Percentiles rank a stretch among this genome's conserved stretches.
phyloP scores from a whole-genome alignment of 2,113 vertebrate species.

The Eudyptes chrysolophus region DNA sequence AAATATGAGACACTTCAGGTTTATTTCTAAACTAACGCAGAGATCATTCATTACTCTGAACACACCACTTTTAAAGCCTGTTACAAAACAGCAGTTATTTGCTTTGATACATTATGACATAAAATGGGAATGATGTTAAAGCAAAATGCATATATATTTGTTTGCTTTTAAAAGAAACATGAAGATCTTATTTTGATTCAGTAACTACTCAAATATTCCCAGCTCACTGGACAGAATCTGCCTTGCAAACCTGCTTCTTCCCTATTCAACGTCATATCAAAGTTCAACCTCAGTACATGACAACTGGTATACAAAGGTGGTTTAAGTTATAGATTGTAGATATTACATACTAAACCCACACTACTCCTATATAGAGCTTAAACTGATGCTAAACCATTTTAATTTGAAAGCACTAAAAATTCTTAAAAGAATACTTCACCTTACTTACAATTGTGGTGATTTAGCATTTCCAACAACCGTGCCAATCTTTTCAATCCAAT shows the following conservation, averaged over 20 bases:
- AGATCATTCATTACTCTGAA: neutral
- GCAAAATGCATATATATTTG: neutral
- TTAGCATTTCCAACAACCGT: rapidly evolving
- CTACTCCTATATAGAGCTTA: neutral
- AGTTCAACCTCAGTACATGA: neutral
- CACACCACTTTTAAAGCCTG: neutral
- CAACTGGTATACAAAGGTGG: neutral
- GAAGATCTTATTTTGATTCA: neutral
- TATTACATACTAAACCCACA: neutral
- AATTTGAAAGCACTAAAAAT: neutral
- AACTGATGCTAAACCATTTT: neutral
- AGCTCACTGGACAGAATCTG: neutral
- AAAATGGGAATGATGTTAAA: neutral
- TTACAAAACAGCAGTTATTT: neutral
- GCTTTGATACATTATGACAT: neutral
- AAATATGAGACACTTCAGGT: neutral
- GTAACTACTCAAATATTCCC: neutral
- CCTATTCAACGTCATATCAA: neutral
- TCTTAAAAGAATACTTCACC: neutral
- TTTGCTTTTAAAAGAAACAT: neutral
- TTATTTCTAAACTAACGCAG: neutral
- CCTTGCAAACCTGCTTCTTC: neutral
- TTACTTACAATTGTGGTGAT: rapidly evolving
- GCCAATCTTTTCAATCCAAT: neutral
- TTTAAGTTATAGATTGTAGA: neutral